A percentile compares a stretch with the other conserved stretches of the same genome.
These are phyloP conservation scores for Brachypterus glaber DNA, from an alignment of 2,888 invertebrate genomes.

Conservation along the genomic window DNA sequence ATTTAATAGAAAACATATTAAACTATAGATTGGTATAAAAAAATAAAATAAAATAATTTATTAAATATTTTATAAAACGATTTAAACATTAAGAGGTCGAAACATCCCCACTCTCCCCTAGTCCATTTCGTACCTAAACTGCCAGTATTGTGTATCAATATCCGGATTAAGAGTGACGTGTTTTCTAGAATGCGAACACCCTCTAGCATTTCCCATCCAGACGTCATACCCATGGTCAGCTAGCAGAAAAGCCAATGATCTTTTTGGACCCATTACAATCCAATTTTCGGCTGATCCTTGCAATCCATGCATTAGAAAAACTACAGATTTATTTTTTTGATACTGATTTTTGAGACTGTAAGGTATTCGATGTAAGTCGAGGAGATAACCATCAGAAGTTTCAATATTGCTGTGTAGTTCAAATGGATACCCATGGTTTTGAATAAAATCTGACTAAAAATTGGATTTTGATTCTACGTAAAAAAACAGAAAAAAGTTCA, in stretches of 20 bases:
- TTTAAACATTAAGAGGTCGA: too few relatives aligned
- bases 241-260: constrained; percentile 19
- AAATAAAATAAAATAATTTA: background rate
- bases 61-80: too few relatives aligned
- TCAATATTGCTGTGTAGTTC: constrained; percentile 33
- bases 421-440: constrained; percentile 30
- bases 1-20: too few relatives aligned
- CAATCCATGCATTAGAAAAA: constrained; percentile 20
- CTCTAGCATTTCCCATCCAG: constrained; percentile 43
- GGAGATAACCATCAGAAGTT: constrained; percentile 47
- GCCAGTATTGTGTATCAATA: constrained; percentile 34
- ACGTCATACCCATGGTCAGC: constrained; percentile 25
- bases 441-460: constrained; percentile 20
- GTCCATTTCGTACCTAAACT: constrained; percentile 39
- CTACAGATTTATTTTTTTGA: constrained; percentile 12
- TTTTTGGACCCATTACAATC: constrained; percentile 18
- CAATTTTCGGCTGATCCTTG: constrained; percentile 13
- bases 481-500: too few relatives aligned
- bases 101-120: background rate
- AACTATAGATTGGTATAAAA: too few relatives aligned
- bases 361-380: constrained; percentile 45
- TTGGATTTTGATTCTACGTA: too few relatives aligned
- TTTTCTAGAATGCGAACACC: constrained; percentile 43
- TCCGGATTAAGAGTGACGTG: constrained; percentile 34
- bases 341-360: constrained; percentile 25